phyloP scores from a whole-genome alignment of 2,797 vertebrate species.

The Chiloscyllium punctatum region DNA sequence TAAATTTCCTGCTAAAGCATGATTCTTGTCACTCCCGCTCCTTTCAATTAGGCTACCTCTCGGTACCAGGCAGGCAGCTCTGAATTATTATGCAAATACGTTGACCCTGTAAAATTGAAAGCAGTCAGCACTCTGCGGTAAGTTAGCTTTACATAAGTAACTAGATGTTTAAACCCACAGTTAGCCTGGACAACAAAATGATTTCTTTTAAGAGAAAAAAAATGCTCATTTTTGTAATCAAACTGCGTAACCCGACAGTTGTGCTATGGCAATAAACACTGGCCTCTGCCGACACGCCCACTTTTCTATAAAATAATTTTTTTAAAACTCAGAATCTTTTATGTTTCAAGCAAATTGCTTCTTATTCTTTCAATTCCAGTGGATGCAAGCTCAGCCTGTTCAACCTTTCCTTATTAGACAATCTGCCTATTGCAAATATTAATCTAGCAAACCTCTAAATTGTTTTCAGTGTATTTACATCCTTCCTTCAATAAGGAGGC shows the following conservation, averaged over 20 bases:
- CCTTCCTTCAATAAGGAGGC: too few species aligned
- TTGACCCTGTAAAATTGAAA: neutral
- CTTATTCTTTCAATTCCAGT: too few species aligned
- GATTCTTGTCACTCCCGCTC: neutral
- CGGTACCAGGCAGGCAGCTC: neutral
- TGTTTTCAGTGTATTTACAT: too few species aligned
- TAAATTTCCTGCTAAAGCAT: neutral
- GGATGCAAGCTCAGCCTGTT: too few species aligned
- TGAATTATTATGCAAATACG: slow-evolving; percentile 6
- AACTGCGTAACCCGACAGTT: neutral
- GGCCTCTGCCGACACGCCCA: too few species aligned
- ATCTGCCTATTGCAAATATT: too few species aligned
- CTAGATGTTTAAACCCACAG: neutral
- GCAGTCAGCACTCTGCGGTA: neutral
- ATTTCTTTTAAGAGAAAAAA: neutral
- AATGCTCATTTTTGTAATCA: neutral
- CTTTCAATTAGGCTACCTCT: neutral
- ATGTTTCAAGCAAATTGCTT: too few species aligned
- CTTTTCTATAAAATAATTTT: neutral
- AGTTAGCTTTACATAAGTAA: neutral
- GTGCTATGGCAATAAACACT: neutral
- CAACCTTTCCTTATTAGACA: too few species aligned
- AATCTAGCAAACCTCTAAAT: too few species aligned
- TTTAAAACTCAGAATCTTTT: too few species aligned
- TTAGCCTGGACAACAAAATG: neutral